Evolutionary conservation across 2,888 invertebrate species (phyloP).

Genomic region (Erynnis tages): DNA sequence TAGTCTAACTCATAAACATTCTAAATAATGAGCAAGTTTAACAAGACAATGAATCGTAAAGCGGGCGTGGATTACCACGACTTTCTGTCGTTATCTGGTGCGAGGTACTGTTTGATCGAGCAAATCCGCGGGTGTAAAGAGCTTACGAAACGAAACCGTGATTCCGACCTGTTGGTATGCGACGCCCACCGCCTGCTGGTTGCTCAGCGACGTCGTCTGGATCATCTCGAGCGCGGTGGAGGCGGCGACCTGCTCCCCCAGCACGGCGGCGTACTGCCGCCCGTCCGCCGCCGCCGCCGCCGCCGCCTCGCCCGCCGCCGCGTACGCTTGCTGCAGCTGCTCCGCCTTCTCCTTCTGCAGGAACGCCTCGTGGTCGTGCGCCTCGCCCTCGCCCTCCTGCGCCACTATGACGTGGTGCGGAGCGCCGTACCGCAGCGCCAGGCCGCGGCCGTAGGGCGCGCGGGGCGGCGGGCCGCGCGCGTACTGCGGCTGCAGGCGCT

Average conservation of each 20-base stretch:
- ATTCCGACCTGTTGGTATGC: slow-evolving; percentile 60
- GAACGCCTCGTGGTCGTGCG: slow-evolving; percentile 57
- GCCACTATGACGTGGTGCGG: slow-evolving; percentile 63
- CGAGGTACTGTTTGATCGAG: not conserved
- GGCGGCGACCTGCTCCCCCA: slow-evolving; percentile 50
- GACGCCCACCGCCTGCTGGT: slow-evolving; percentile 66
- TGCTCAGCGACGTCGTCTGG: slow-evolving; percentile 59
- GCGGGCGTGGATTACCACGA: slow-evolving; percentile 6
- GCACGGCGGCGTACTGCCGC: slow-evolving; percentile 57
- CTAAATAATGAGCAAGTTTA: slow-evolving; percentile 12
- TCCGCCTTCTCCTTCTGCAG: slow-evolving; percentile 57
- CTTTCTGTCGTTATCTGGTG: slow-evolving; percentile 13
- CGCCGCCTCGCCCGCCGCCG: slow-evolving; percentile 38
- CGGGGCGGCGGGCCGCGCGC: slow-evolving; percentile 42
- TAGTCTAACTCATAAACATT: slow-evolving; percentile 15
- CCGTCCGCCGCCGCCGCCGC: slow-evolving; percentile 44
- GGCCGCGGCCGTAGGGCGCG: slow-evolving; percentile 48
- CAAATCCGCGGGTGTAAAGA: slow-evolving; percentile 1
- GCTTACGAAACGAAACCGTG: slow-evolving; percentile 9
- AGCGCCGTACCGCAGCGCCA: slow-evolving; percentile 60
- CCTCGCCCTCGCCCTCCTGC: slow-evolving; percentile 55
- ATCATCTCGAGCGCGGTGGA: slow-evolving; percentile 65
- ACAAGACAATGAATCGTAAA: slow-evolving; percentile 19
- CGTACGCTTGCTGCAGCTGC: slow-evolving; percentile 49
- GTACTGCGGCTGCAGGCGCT: slow-evolving; percentile 46